Conservation (phyloP, 2,113 vertebrate species). For the Mormoops blainvillei region DNA sequence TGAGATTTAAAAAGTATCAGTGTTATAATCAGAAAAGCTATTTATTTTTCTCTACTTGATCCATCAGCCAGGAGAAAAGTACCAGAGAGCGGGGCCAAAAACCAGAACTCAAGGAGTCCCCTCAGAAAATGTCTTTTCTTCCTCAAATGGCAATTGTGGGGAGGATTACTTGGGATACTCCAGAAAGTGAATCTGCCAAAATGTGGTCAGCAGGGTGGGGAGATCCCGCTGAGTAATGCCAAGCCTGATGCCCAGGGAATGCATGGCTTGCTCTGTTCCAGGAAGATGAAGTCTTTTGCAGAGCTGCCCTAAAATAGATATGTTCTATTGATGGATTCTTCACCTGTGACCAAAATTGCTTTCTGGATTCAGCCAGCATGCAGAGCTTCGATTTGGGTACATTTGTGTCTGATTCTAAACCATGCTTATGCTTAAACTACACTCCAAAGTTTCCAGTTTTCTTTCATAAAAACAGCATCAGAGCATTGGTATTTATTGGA, state of each 20-base stretch:
- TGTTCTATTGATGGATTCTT: too few species aligned
- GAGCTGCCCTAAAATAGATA: not conserved
- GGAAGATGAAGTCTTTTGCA: not conserved
- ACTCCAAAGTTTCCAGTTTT: not conserved
- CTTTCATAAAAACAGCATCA: not conserved
- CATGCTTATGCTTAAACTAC: not conserved
- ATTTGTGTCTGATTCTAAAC: not conserved
- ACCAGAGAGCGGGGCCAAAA: not conserved
- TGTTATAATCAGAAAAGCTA: not conserved
- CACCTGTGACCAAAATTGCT: too few species aligned
- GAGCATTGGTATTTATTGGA: not conserved
- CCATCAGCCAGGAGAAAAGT: not conserved
- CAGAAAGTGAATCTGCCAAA: not conserved
- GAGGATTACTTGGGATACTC: not conserved
- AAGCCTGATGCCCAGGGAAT: not conserved
- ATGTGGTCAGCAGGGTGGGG: rapidly evolving
- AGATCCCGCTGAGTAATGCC: not conserved
- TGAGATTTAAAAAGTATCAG: not conserved
- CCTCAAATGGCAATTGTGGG: too few species aligned
- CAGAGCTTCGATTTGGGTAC: not conserved
- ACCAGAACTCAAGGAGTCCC: not conserved
- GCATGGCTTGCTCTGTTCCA: not conserved
- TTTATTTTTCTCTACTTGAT: not conserved
- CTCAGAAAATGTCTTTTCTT: not conserved
- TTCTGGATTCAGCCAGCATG: not conserved